These are phyloP conservation scores for Urocyon cinereoargenteus DNA, from an alignment of 2,797 vertebrate genomes.

Conservation along the genomic window DNA sequence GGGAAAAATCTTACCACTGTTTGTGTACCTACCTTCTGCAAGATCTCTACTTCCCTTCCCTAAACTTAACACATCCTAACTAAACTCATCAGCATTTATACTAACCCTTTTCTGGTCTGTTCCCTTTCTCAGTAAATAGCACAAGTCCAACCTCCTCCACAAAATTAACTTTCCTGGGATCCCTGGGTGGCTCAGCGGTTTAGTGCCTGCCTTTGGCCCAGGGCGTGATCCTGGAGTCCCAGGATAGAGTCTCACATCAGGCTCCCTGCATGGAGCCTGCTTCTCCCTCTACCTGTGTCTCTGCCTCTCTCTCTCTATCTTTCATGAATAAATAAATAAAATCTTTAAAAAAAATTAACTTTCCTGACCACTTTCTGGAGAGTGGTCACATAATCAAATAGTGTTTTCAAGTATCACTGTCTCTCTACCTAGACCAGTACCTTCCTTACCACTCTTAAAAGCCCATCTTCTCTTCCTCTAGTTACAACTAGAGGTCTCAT, in stretches of 20 bases:
- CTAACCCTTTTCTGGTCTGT: conserved; percentile 4
- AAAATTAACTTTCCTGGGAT: neutral
- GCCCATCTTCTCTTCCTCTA: conserved; percentile 18
- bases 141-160: neutral
- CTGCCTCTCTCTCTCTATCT: too few species aligned
- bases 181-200: too few species aligned
- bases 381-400: conserved; percentile 23
- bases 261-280: too few species aligned
- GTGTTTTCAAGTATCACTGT: neutral
- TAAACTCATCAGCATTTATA: conserved; percentile 13
- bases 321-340: too few species aligned
- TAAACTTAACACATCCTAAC: conserved; percentile 18
- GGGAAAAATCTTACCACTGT: neutral
- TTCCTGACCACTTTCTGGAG: neutral
- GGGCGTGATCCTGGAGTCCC: too few species aligned
- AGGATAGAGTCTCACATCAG: too few species aligned
- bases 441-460: conserved; percentile 32
- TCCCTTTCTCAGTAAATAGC: conserved; percentile 11
- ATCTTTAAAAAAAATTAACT: neutral
- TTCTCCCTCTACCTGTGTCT: too few species aligned
- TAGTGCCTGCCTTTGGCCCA: too few species aligned
- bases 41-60: conserved; percentile 48
- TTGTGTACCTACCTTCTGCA: neutral
- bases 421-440: neutral
- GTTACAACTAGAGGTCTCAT: neutral